Percentiles rank a stretch among this genome's conserved stretches.
Conservation (phyloP, 2,888 invertebrate species). For the Opisthograptis luteolata region DNA sequence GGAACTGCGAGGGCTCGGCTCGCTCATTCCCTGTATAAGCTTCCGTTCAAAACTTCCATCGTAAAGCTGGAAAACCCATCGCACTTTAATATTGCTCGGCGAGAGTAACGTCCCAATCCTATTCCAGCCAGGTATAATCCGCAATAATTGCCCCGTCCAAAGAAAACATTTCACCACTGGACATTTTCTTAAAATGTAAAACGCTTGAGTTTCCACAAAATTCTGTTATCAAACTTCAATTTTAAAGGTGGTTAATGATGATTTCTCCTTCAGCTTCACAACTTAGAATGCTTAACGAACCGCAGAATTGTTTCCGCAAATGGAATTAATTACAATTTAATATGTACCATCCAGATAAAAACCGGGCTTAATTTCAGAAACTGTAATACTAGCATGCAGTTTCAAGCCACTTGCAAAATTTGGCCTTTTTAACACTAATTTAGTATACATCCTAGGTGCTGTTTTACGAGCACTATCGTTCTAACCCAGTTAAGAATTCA, state of each 20-base stretch:
- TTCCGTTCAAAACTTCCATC: constrained; percentile 61
- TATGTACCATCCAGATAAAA: constrained; percentile 25
- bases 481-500: constrained; percentile 55
- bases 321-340: constrained; percentile 35
- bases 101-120: constrained; percentile 10
- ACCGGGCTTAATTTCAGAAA: constrained; percentile 30
- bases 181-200: constrained; percentile 2
- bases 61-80: constrained; percentile 57
- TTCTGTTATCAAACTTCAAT: constrained; percentile 5
- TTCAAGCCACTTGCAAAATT: constrained; percentile 21
- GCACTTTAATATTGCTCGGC: constrained; percentile 28
- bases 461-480: constrained; percentile 44
- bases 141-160: constrained; percentile 21
- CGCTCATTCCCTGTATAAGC: constrained; percentile 51
- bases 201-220: constrained; percentile 9
- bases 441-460: constrained; percentile 28
- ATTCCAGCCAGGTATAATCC: constrained; percentile 20
- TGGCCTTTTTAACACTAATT: constrained; percentile 39
- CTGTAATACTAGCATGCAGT: constrained; percentile 28
- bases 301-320: constrained; percentile 21
- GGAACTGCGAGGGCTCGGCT: constrained; percentile 56
- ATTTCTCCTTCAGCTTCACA: constrained; percentile 2
- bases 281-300: constrained; percentile 19
- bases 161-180: constrained; percentile 32
- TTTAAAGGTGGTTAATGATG: not conserved